Percentiles rank a stretch among this genome's conserved stretches.
Conservation (phyloP, 30 jellyfish, hydroid and myxozoan species). For the Hydra vulgaris region DNA sequence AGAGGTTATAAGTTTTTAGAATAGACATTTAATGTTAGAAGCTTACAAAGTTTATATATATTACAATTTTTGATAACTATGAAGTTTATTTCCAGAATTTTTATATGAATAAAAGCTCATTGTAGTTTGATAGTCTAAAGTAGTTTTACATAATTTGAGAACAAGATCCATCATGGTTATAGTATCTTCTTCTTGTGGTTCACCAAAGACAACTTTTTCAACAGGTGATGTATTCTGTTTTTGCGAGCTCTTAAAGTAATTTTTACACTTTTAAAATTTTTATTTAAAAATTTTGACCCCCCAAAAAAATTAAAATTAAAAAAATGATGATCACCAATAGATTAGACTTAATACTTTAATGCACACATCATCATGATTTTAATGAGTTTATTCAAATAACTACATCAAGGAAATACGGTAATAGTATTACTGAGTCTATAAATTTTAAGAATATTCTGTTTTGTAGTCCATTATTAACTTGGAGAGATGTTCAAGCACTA, state of each 20-base stretch:
- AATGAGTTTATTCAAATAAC: background rate
- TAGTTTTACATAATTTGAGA: background rate
- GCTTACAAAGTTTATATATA: too few relatives aligned
- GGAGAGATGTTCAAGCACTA: constrained; percentile 93
- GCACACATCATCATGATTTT: background rate
- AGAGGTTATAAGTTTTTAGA: too few relatives aligned
- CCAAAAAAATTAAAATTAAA: too few relatives aligned
- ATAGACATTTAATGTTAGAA: too few relatives aligned
- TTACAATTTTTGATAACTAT: too few relatives aligned
- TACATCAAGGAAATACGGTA: background rate
- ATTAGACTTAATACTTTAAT: background rate
- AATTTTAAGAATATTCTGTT: background rate
- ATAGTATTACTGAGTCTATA: background rate
- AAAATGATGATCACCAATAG: too few relatives aligned
- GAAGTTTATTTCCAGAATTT: background rate
- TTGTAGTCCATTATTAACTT: constrained; percentile 62
- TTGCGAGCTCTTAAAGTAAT: background rate
- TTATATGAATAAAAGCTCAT: background rate
- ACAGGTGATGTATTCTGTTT: background rate
- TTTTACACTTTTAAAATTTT: background rate
- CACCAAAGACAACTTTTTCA: background rate
- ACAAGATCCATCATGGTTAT: background rate
- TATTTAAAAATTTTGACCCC: too few relatives aligned
- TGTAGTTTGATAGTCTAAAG: background rate
- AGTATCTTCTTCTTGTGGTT: background rate